phyloP scores from a whole-genome alignment of 2,113 vertebrate species.

The Chionomys nivalis region DNA sequence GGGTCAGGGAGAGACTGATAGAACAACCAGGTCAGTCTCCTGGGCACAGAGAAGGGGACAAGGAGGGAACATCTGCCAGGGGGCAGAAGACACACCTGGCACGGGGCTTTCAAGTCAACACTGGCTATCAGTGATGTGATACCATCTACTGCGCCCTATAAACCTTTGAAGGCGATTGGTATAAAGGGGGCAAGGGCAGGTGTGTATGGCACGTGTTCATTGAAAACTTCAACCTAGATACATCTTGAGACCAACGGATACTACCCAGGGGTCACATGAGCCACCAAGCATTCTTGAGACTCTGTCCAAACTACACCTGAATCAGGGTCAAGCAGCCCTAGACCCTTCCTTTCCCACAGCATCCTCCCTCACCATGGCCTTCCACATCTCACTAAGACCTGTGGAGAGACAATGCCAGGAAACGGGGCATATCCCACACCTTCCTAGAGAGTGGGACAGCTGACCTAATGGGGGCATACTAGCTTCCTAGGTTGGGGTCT shows the following conservation, averaged over 20 bases:
- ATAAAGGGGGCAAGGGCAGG: background rate
- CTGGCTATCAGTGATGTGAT: background rate
- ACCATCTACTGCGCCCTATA: background rate
- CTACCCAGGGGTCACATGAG: background rate
- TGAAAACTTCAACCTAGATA: background rate
- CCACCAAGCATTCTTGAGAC: background rate
- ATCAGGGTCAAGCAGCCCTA: too few relatives aligned
- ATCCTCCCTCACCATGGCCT: too few relatives aligned
- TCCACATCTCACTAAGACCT: background rate
- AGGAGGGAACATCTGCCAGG: background rate
- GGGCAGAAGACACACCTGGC: background rate
- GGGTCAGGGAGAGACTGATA: background rate
- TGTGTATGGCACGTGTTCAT: background rate
- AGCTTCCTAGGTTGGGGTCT: background rate
- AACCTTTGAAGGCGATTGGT: background rate
- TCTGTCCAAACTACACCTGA: background rate
- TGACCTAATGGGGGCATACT: background rate
- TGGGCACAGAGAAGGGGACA: background rate
- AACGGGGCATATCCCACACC: background rate
- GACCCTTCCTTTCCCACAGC: background rate
- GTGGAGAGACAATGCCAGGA: background rate
- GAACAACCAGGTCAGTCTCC: background rate
- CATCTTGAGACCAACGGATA: background rate
- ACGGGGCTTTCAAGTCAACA: too few relatives aligned
- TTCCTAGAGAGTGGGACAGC: background rate